These are phyloP conservation scores for Amphiprion clarkii DNA, from an alignment of 2,797 vertebrate species.

Conservation along the genomic window DNA sequence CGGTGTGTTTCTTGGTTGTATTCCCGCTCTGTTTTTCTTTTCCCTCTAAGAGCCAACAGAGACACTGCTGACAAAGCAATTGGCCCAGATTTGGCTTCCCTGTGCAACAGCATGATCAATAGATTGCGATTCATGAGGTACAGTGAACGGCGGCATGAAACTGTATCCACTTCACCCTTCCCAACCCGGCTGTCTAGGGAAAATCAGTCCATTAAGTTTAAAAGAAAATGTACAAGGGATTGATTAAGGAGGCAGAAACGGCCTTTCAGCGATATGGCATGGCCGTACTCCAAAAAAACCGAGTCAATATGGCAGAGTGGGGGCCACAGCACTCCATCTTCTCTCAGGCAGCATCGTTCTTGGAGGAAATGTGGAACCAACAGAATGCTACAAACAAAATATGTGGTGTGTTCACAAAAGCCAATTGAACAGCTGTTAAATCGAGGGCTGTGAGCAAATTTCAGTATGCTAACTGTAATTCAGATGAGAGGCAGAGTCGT, in stretches of 20 bases:
- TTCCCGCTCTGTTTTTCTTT: conserved; percentile 45
- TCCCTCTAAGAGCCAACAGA: conserved; percentile 25
- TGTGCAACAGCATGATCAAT: conserved; percentile 79
- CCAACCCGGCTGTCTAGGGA: conserved; percentile 59
- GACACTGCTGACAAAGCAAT: conserved; percentile 80
- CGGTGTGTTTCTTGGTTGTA: conserved; percentile 35
- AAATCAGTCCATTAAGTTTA: conserved; percentile 79
- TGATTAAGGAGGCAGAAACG: conserved; percentile 72
- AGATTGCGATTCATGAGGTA: conserved; percentile 76
- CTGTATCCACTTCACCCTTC: conserved; percentile 59
- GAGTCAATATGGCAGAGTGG: conserved; percentile 51
- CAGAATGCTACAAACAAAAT: conserved; percentile 29
- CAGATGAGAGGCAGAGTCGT: conserved; percentile 11
- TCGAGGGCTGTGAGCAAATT: conserved; percentile 22
- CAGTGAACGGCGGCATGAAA: conserved; percentile 70
- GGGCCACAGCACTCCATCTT: conserved; percentile 42
- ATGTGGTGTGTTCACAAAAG: conserved; percentile 18
- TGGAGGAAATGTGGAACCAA: conserved; percentile 24
- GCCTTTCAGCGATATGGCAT: conserved; percentile 67
- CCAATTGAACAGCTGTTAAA: conserved; percentile 12
- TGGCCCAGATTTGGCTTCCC: conserved; percentile 70
- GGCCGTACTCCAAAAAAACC: conserved; percentile 39
- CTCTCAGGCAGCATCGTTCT: conserved; percentile 10
- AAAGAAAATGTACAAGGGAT: conserved; percentile 79
- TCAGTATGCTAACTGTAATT: conserved; percentile 1